Evolutionary conservation across 2,888 invertebrate species (phyloP).

Genomic region (Callimorpha dominula): DNA sequence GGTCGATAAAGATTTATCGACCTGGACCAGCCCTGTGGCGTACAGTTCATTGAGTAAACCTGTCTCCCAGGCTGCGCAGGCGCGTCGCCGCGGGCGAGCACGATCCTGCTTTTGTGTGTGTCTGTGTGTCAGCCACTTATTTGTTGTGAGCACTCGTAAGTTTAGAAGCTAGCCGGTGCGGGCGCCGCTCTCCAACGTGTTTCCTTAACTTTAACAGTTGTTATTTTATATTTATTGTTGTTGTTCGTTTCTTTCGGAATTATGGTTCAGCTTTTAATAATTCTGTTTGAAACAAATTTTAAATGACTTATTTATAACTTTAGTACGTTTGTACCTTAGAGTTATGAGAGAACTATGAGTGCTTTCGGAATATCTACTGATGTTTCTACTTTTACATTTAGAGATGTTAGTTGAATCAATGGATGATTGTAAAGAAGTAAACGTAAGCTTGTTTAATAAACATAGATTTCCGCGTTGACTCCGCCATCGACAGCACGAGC

Average conservation of each 20-base stretch:
- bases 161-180: slow-evolving; percentile 67
- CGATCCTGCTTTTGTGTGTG: slow-evolving; percentile 54
- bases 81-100: slow-evolving; percentile 65
- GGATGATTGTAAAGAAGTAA: slow-evolving; percentile 42
- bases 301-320: slow-evolving; percentile 37
- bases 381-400: slow-evolving; percentile 19
- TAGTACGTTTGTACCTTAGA: slow-evolving; percentile 9
- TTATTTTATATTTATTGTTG: slow-evolving; percentile 69
- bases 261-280: slow-evolving; percentile 41
- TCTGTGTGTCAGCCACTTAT: slow-evolving; percentile 57
- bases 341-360: background rate
- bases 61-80: slow-evolving; percentile 65
- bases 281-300: slow-evolving; percentile 36
- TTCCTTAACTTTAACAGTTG: slow-evolving; percentile 73
- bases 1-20: slow-evolving; percentile 40
- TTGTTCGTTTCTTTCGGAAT: slow-evolving; percentile 54
- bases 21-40: slow-evolving; percentile 55
- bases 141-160: slow-evolving; percentile 67
- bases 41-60: slow-evolving; percentile 81
- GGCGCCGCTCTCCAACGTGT: slow-evolving; percentile 68
- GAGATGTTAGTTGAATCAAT: slow-evolving; percentile 34
- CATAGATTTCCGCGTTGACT: slow-evolving; percentile 54
- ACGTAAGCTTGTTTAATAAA: slow-evolving; percentile 53
- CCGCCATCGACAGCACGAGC: slow-evolving; percentile 46
- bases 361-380: slow-evolving; percentile 7